phyloP scores from a whole-genome alignment of 2,797 vertebrate genomes.

The Phataginus tetradactyla region DNA sequence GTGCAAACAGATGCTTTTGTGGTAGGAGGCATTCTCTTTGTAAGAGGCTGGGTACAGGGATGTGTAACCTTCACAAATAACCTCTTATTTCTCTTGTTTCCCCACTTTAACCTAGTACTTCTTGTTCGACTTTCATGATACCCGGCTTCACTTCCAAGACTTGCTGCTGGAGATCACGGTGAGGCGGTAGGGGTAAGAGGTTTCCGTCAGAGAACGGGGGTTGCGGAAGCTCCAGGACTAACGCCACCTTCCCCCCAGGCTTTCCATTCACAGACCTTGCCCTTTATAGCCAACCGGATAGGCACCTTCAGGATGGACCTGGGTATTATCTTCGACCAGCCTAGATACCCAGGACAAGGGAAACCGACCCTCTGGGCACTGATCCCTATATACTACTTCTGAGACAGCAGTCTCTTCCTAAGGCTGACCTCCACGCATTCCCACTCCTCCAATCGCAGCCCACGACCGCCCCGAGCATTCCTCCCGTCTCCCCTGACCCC shows the following conservation, averaged over 20 bases:
- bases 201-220: background rate
- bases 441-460: background rate
- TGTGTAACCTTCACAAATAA: background rate
- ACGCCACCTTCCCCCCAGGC: slow-evolving; percentile 87
- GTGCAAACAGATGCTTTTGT: rapidly evolving
- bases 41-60: background rate
- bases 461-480: background rate
- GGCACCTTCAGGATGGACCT: slow-evolving; percentile 96
- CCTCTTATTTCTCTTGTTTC: background rate
- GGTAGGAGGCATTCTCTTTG: background rate
- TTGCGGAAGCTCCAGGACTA: background rate
- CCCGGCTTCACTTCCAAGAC: slow-evolving; percentile 83
- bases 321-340: slow-evolving; percentile 91
- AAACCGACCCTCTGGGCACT: background rate
- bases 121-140: slow-evolving; percentile 94
- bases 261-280: slow-evolving; percentile 92
- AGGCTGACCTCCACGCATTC: background rate
- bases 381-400: background rate
- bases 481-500: background rate
- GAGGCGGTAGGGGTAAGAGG: slow-evolving; percentile 67
- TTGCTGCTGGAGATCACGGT: slow-evolving; percentile 95
- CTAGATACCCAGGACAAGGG: slow-evolving; percentile 87
- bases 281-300: slow-evolving; percentile 92
- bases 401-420: background rate
- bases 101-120: slow-evolving; percentile 90